phyloP scores from a whole-genome alignment of 2,888 invertebrate species.

The Hypena proboscidalis region DNA sequence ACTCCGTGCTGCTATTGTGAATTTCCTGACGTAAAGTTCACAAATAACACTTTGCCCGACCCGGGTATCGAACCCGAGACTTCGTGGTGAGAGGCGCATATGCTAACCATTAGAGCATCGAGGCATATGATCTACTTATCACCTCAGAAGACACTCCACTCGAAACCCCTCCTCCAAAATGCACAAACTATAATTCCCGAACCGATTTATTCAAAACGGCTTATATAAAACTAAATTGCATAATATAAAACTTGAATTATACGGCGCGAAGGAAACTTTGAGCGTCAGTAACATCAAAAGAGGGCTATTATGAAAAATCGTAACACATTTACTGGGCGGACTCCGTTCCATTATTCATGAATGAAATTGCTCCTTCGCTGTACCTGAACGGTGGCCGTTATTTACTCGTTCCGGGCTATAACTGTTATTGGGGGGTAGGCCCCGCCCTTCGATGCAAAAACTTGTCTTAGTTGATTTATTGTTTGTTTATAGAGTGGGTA shows the following conservation, averaged over 20 bases:
- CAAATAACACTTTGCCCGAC: too few species aligned
- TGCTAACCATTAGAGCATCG: too few species aligned
- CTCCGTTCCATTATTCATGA: constrained; percentile 78
- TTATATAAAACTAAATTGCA: constrained; percentile 72
- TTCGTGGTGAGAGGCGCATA: too few species aligned
- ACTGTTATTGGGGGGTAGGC: constrained; percentile 62
- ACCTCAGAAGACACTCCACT: too few species aligned
- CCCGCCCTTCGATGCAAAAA: constrained; percentile 56
- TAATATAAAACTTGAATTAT: constrained; percentile 66
- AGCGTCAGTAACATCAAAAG: constrained; percentile 67
- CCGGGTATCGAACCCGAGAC: too few species aligned
- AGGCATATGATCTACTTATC: too few species aligned
- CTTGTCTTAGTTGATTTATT: constrained; percentile 44
- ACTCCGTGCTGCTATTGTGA: too few species aligned
- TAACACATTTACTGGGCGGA: constrained; percentile 82
- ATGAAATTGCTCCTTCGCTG: constrained; percentile 70
- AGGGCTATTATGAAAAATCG: constrained; percentile 83
- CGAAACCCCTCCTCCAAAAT: constrained; percentile 10
- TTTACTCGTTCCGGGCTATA: constrained; percentile 66
- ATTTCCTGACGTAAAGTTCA: too few species aligned
- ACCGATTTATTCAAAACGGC: constrained; percentile 38
- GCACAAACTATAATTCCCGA: constrained; percentile 31
- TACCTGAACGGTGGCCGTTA: constrained; percentile 66
- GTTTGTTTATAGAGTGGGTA: constrained; percentile 11
- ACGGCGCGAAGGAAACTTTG: constrained; percentile 41